Evolutionary conservation across 2,888 invertebrate species (phyloP), one percentile per base, ranked within the genome.

Genomic region (Anarsia innoxiella): DNA sequence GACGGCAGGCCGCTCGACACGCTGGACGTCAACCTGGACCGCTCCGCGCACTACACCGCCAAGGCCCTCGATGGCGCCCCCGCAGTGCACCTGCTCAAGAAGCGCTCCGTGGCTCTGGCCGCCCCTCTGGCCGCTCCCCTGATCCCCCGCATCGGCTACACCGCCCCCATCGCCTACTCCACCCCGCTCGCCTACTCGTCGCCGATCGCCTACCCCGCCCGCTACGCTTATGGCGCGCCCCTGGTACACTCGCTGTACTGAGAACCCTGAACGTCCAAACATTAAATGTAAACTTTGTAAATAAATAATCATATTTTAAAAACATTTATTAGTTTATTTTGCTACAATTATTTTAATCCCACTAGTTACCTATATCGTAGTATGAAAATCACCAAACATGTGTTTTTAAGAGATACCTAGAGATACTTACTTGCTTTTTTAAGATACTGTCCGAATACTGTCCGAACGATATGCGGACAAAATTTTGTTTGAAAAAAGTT

Each of bases 1-100:
- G 79, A 77, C 47, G 82, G 83, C 57, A 70, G 78, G 55, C 82
- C 82, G 3, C 60, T 83, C 14, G 82, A 82, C 49, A 83, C 83
- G 31, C 52, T 79, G 51, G 80, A 79, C 25, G 82, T 83, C 12
- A 80, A 80, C 65, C 44, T 78, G 60, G 80, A 80, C 66, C 78
- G 78, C 44, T 65, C 77, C 12, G 77, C 77, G 8, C 82, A 82
- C 59, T 53, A 57, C 53, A 72, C 75, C 27, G 76, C 80, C 9
- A 79, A 80, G 51, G 71, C 73, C 1, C 45, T 71, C 11, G 56
- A 61, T 14, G 57, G 54, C 26, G 68, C 69, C 23, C 37, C 72
- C 29, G n/a, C n/a, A n/a, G n/a, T n/a, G n/a, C 77, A 77, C 48
- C 39, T 57, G 27, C 41, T 61, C 36, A 59, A 59, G 51, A 77